A percentile compares a stretch with the other conserved stretches of the same genome.
Conservation (phyloP, 2,888 invertebrate genomes). For the Clunio marinus region DNA sequence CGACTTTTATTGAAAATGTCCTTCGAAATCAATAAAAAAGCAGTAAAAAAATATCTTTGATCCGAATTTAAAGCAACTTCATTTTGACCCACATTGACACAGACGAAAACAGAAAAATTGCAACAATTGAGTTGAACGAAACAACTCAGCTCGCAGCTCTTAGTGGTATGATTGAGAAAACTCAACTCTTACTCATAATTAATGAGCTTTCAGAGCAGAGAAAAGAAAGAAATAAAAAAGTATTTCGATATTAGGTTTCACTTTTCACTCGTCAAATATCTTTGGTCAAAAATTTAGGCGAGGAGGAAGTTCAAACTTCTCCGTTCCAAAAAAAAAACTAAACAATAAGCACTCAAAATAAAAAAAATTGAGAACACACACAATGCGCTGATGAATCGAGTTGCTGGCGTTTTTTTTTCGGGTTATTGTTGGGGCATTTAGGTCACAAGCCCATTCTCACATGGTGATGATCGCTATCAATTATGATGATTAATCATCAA, state of each 20-base stretch:
- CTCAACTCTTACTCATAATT: too few relatives aligned
- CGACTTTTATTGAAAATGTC: too few relatives aligned
- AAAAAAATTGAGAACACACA: slow-evolving; percentile 4
- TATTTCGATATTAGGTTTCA: too few relatives aligned
- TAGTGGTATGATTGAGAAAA: background rate
- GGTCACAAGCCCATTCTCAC: background rate
- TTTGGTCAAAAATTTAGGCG: background rate
- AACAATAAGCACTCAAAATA: background rate
- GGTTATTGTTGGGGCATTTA: background rate
- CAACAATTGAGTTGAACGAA: background rate
- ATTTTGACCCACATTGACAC: slow-evolving; percentile 35
- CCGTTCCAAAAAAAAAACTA: background rate
- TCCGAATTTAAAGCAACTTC: too few relatives aligned
- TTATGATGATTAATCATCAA: slow-evolving; percentile 7
- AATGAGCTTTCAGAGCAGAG: too few relatives aligned
- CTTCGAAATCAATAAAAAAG: too few relatives aligned
- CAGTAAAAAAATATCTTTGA: too few relatives aligned
- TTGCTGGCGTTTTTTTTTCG: background rate
- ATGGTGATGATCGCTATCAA: background rate
- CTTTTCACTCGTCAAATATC: background rate
- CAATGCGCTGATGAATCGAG: slow-evolving; percentile 3
- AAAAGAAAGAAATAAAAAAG: too few relatives aligned
- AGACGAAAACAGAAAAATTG: slow-evolving; percentile 5
- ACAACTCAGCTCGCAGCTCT: background rate
- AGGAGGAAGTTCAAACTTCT: slow-evolving; percentile 7